These are phyloP conservation scores for human DNA, from an alignment of 2,113 vertebrate species.

Conservation along the genomic window GRCh38 chr13:99995501-99996000, in stretches of 20 bases:
- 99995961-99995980: constrained; percentile 57
- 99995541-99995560: constrained; percentile 34
- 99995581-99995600: constrained; percentile 15
- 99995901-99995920: constrained; percentile 75
- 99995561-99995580: constrained; percentile 40
- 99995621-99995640: constrained; percentile 56
- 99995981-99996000: constrained; percentile 47
- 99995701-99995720: constrained; percentile 27
- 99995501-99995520: neutral
- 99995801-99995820: constrained; percentile 34
- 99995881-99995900: constrained; percentile 32
- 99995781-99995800: constrained; percentile 7
- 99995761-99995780: constrained; percentile 18
- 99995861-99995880: constrained; percentile 50
- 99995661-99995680: constrained; percentile 66
- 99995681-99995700: constrained; percentile 15
- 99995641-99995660: constrained; percentile 59
- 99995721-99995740: neutral
- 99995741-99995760: neutral
- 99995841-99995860: constrained; percentile 24
- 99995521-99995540: constrained; percentile 7
- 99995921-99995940: constrained; percentile 76
- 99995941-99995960: constrained; percentile 64
- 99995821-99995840: constrained; percentile 45
- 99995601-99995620: constrained; percentile 13